Conservation (phyloP, 2,797 vertebrate genomes). For the Semaprochilodus insignis region DNA sequence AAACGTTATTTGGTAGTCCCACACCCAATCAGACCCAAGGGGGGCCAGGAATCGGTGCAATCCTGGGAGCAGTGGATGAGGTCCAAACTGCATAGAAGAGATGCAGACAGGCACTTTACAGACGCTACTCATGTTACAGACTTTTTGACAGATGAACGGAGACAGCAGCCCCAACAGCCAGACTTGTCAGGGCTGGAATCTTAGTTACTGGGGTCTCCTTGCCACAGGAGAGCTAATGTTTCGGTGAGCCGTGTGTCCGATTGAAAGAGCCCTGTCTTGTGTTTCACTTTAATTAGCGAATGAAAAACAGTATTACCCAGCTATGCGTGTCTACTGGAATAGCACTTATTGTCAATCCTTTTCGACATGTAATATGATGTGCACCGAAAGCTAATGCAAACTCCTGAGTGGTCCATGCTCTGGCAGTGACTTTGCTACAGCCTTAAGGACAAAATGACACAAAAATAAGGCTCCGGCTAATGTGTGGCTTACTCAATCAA, state of each 20-base stretch:
- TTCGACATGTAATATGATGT: constrained; percentile 13
- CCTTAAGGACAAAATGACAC: neutral
- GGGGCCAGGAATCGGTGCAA: constrained; percentile 1
- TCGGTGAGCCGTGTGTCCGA: constrained; percentile 60
- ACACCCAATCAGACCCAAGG: neutral
- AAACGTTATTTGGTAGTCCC: constrained; percentile 18
- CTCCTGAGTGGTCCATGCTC: neutral
- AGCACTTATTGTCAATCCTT: constrained; percentile 34
- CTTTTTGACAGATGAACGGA: constrained; percentile 42
- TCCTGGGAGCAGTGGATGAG: constrained; percentile 30
- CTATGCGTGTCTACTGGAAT: constrained; percentile 41
- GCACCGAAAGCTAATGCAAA: constrained; percentile 12
- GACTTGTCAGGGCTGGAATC: constrained; percentile 63
- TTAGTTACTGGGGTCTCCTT: constrained; percentile 65
- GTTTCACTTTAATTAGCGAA: constrained; percentile 72
- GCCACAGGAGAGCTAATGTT: constrained; percentile 52
- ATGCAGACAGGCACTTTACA: constrained; percentile 35
- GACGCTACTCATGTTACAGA: constrained; percentile 41
- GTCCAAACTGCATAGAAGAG: constrained; percentile 34
- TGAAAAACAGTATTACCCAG: constrained; percentile 52
- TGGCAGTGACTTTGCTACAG: neutral
- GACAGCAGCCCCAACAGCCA: constrained; percentile 19
- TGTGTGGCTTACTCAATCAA: constrained; percentile 25
- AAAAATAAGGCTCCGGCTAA: neutral
- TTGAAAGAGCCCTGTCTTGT: constrained; percentile 65